Evolutionary conservation across 2,797 vertebrate species (phyloP).

Genomic region (Sebastes elongatus): DNA sequence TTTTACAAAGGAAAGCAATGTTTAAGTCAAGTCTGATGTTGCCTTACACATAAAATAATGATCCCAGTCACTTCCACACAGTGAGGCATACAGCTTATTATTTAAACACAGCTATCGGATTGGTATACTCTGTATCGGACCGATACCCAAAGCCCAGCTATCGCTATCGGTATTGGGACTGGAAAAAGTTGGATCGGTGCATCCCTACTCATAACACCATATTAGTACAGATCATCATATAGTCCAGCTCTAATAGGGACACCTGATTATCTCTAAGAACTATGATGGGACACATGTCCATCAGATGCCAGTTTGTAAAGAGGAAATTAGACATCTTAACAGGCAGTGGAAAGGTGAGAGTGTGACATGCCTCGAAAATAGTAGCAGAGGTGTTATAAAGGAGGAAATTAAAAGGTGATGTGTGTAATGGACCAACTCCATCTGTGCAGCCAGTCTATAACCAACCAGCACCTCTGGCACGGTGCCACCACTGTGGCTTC

Average conservation of each 20-base stretch:
- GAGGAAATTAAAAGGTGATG: not conserved
- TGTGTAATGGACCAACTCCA: not conserved
- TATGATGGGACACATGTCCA: not conserved
- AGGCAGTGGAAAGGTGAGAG: not conserved
- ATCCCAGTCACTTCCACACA: too few species aligned
- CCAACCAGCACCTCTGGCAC: constrained; percentile 6
- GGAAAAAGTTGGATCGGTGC: too few species aligned
- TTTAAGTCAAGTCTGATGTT: too few species aligned
- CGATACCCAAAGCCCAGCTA: too few species aligned
- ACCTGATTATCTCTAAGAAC: not conserved
- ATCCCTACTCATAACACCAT: not conserved
- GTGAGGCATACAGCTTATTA: too few species aligned
- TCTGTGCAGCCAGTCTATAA: constrained; percentile 29
- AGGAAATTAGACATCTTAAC: not conserved
- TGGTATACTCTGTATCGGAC: too few species aligned
- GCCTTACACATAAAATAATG: too few species aligned
- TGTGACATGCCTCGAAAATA: not conserved
- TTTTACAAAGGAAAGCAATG: too few species aligned
- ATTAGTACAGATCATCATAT: not conserved
- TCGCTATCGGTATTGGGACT: too few species aligned
- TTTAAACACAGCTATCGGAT: too few species aligned
- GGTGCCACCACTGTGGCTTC: constrained; percentile 27
- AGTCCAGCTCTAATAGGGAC: not conserved
- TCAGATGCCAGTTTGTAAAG: not conserved
- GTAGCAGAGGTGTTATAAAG: not conserved